Evolutionary conservation across 1,140 invertebrate species (phyloP).

Genomic region (Caerostris darwini): DNA sequence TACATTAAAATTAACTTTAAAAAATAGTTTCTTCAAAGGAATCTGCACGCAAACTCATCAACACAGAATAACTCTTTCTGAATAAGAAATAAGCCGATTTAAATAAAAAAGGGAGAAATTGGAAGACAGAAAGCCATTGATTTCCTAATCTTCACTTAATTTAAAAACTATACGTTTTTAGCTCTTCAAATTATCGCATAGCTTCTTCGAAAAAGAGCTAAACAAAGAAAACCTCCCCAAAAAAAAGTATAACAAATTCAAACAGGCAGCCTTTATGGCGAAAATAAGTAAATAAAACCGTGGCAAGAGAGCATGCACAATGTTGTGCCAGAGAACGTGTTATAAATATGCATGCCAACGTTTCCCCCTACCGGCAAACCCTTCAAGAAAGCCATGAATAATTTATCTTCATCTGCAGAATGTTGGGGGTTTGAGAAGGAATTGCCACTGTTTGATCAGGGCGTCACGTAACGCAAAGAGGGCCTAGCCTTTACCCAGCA

Average conservation of each 20-base stretch:
- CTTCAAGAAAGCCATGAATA: slow-evolving; percentile 60
- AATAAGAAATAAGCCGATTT: background rate
- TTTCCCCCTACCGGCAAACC: background rate
- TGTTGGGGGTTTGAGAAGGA: background rate
- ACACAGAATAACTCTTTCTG: background rate
- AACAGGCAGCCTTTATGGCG: background rate
- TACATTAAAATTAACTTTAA: too few species aligned
- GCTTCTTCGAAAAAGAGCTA: background rate
- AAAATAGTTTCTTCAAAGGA: too few species aligned
- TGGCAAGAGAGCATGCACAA: background rate
- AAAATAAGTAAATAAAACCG: slow-evolving; percentile 8
- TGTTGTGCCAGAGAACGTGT: background rate
- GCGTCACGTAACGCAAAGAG: slow-evolving; percentile 53
- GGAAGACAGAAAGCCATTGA: background rate
- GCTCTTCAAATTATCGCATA: background rate
- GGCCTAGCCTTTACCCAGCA: background rate
- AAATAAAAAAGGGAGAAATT: background rate
- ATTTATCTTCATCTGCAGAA: slow-evolving; percentile 53
- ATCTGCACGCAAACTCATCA: too few species aligned
- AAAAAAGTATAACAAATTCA: background rate
- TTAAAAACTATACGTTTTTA: background rate
- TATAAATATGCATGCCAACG: slow-evolving; percentile 54
- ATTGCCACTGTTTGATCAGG: slow-evolving; percentile 58
- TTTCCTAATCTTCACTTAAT: background rate
- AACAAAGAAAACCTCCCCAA: background rate